Percentiles rank a stretch among this genome's conserved stretches.
These are phyloP conservation scores for Chromoteleia sp. DNA, from an alignment of 2,888 invertebrate genomes.

Conservation along the genomic window DNA sequence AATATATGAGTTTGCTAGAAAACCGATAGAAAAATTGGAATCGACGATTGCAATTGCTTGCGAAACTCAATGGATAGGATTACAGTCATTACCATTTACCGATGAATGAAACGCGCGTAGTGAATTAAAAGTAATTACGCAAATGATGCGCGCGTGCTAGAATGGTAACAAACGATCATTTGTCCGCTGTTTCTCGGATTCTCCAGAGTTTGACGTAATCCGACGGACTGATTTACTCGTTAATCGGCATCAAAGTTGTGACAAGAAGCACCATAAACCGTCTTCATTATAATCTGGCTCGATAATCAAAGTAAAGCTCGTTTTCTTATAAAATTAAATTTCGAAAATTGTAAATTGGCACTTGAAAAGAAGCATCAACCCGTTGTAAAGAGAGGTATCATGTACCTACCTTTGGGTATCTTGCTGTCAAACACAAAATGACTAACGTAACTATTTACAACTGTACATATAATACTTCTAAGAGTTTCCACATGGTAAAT, in stretches of 20 bases:
- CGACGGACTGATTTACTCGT: conserved; percentile 15
- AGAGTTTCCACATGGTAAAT: no score
- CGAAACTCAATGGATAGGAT: conserved; percentile 37
- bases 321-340: no score
- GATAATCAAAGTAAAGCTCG: no score
- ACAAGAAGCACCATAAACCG: conserved; percentile 48
- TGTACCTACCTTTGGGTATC: no score
- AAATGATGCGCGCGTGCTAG: conserved; percentile 8
- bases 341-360: no score
- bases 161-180: conserved; percentile 40
- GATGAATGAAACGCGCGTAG: conserved; percentile 25
- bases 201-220: conserved; percentile 25
- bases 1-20: background rate
- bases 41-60: conserved; percentile 35
- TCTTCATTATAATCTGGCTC: conserved; percentile 34
- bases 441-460: no score
- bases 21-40: conserved; percentile 20
- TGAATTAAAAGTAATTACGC: conserved; percentile 38
- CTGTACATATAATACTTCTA: no score
- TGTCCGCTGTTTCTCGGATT: conserved; percentile 23
- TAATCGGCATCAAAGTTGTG: conserved; percentile 35
- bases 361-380: no score
- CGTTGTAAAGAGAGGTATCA: no score
- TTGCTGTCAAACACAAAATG: no score
- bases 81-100: conserved; percentile 18